phyloP scores from a whole-genome alignment of 2,797 vertebrate species.

The Taeniopygia guttata region DNA sequence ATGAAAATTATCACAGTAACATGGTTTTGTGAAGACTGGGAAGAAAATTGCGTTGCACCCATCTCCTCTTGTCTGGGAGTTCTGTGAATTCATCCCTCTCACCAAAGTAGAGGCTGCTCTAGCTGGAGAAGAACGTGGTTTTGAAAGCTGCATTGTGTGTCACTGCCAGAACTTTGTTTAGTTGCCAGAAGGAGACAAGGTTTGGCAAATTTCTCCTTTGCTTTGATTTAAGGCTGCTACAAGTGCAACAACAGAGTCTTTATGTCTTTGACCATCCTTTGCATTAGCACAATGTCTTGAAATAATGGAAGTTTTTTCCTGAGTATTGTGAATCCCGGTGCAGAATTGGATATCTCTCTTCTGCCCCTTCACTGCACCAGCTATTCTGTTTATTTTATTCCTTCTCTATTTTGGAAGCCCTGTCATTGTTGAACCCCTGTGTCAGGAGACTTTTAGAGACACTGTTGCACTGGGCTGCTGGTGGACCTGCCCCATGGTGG shows the following conservation, averaged over 20 bases:
- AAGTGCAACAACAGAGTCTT: not conserved
- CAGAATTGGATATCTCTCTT: not conserved
- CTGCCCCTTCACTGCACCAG: not conserved
- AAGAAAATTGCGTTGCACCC: not conserved
- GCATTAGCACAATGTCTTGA: not conserved
- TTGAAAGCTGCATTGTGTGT: not conserved
- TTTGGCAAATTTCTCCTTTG: not conserved
- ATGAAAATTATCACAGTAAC: not conserved
- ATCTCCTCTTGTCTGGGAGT: not conserved
- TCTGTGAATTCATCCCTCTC: not conserved
- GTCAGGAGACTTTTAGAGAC: not conserved
- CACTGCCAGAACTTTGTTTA: not conserved
- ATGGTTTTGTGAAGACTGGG: not conserved
- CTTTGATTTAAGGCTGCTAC: not conserved
- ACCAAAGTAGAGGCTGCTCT: not conserved
- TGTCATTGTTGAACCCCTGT: not conserved
- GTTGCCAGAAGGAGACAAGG: not conserved
- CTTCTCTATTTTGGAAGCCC: not conserved
- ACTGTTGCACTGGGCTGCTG: not conserved
- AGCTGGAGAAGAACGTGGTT: not conserved
- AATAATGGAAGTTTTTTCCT: not conserved
- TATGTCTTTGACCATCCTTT: not conserved
- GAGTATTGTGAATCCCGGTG: not conserved
- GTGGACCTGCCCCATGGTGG: not conserved
- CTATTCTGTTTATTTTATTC: not conserved